Evolutionary conservation across 2,888 invertebrate species (phyloP).

Genomic region (Lampropteryx suffumata): DNA sequence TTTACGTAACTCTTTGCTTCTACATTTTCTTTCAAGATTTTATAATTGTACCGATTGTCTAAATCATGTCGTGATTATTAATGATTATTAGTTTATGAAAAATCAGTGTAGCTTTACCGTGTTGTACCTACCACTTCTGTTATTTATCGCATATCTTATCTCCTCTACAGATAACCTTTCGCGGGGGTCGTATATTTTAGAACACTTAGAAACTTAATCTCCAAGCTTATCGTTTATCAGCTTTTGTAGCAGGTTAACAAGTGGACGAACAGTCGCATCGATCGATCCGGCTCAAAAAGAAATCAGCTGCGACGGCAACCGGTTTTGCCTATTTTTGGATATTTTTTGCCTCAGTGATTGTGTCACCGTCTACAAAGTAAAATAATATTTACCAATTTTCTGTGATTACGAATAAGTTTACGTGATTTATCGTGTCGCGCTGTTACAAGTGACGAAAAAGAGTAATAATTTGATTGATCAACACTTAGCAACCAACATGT

Average conservation of each 20-base stretch:
- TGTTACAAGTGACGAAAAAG: conserved; percentile 34
- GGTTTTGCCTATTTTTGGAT: conserved; percentile 25
- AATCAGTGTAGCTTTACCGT: not conserved
- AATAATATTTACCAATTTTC: conserved; percentile 8
- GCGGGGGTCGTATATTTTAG: conserved; percentile 19
- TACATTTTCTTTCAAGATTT: too few species aligned
- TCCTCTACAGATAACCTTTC: conserved; percentile 25
- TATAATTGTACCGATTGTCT: too few species aligned
- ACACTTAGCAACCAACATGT: too few species aligned
- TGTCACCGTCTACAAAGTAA: conserved; percentile 2
- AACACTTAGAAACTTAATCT: conserved; percentile 18
- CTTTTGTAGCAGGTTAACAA: conserved; percentile 34
- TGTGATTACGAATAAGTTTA: conserved; percentile 20
- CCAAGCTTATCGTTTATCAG: conserved; percentile 3
- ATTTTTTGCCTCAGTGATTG: conserved; percentile 2
- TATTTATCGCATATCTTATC: not conserved
- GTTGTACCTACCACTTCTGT: not conserved
- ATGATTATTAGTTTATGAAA: too few species aligned
- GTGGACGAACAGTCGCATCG: conserved; percentile 28
- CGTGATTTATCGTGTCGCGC: conserved; percentile 19
- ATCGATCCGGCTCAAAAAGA: conserved; percentile 24
- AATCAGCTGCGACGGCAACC: conserved; percentile 22
- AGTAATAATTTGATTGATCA: conserved; percentile 65
- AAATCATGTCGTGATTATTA: too few species aligned
- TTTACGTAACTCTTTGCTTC: conserved; percentile 25